Conservation (phyloP, 2,797 vertebrate species). For the Spea hammondii region DNA sequence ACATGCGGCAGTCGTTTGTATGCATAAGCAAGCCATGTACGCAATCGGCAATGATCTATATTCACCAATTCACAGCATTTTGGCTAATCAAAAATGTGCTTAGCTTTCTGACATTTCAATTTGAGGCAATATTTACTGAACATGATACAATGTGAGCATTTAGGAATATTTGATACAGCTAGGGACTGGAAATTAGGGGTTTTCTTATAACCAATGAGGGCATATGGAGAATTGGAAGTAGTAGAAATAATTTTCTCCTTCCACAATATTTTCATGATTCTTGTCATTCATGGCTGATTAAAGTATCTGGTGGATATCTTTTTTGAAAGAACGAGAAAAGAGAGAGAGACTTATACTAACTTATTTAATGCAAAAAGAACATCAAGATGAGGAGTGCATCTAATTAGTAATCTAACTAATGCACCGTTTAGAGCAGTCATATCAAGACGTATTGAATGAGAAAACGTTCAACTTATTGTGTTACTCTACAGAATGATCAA, state of each 20-base stretch:
- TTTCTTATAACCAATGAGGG: constrained; percentile 54
- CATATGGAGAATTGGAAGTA: constrained; percentile 32
- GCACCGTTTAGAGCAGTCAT: too few relatives aligned
- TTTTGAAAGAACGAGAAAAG: too few relatives aligned
- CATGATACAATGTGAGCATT: constrained; percentile 30
- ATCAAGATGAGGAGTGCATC: too few relatives aligned
- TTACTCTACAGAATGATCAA: too few relatives aligned
- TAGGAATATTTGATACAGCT: constrained; percentile 27
- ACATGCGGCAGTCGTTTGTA: constrained; percentile 18
- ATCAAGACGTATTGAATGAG: too few relatives aligned
- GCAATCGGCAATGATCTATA: constrained; percentile 24
- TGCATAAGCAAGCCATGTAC: constrained; percentile 24
- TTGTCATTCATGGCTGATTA: background rate
- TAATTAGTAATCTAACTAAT: too few relatives aligned
- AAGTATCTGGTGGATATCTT: background rate
- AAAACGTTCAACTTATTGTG: too few relatives aligned
- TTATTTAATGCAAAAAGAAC: too few relatives aligned
- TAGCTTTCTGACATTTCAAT: constrained; percentile 49
- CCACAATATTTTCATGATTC: background rate
- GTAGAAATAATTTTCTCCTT: constrained; percentile 21
- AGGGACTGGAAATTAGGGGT: constrained; percentile 54
- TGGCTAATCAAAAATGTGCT: constrained; percentile 51
- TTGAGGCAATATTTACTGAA: constrained; percentile 48
- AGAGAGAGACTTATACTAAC: too few relatives aligned
- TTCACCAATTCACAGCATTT: constrained; percentile 25